A percentile compares a stretch with the other conserved stretches of the same genome.
Evolutionary conservation across 2,888 invertebrate genomes (phyloP).

Genomic region (Calephelis perditalis): DNA sequence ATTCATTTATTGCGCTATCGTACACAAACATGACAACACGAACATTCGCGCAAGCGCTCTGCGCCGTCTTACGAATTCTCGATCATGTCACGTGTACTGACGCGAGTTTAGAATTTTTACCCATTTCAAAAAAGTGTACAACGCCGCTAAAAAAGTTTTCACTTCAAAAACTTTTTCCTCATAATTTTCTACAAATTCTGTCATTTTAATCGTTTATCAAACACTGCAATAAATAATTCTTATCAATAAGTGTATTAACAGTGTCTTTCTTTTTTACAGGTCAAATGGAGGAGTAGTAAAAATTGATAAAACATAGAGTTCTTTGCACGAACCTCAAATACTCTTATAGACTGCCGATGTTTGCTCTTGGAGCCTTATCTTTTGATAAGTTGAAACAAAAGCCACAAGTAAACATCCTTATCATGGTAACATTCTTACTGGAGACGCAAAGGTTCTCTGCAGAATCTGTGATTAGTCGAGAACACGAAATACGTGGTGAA

Average conservation of each 20-base stretch:
- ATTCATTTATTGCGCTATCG: no score
- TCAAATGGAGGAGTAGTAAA: slow-evolving; percentile 48
- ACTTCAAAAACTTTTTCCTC: no score
- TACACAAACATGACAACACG: no score
- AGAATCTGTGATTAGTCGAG: slow-evolving; percentile 49
- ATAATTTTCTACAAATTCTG: no score
- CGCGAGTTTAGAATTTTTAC: no score
- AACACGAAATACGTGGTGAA: not conserved
- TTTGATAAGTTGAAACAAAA: slow-evolving; percentile 76
- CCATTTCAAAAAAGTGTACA: no score
- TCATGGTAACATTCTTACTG: slow-evolving; percentile 67
- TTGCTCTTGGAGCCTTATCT: slow-evolving; percentile 68
- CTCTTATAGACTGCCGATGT: slow-evolving; percentile 66
- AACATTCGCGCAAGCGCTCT: no score
- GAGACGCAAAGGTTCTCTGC: slow-evolving; percentile 51
- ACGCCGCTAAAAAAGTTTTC: no score
- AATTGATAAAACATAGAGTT: slow-evolving; percentile 59
- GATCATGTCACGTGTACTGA: no score
- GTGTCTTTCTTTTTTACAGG: slow-evolving; percentile 53
- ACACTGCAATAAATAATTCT: no score
- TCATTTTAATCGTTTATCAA: no score
- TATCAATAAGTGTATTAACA: slow-evolving; percentile 36
- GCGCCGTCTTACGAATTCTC: no score
- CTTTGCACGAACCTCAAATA: slow-evolving; percentile 69
- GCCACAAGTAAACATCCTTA: slow-evolving; percentile 69